These are phyloP conservation scores for Dissostichus mawsoni DNA, from an alignment of 2,113 vertebrate genomes.

Conservation along the genomic window DNA sequence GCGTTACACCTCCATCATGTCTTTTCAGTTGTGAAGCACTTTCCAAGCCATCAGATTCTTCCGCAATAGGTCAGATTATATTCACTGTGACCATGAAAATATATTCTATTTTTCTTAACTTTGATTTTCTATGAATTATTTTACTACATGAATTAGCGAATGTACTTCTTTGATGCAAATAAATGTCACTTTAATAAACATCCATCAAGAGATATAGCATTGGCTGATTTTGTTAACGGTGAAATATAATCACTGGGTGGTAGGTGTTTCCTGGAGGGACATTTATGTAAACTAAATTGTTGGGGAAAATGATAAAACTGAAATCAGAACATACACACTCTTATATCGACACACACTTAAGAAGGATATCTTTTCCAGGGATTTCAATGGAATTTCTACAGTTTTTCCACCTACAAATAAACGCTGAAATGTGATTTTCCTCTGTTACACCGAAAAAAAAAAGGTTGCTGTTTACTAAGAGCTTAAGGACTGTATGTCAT, in stretches of 20 bases:
- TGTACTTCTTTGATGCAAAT: constrained; percentile 74
- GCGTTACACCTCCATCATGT: constrained; percentile 37
- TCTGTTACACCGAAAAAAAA: not conserved
- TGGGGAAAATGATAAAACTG: not conserved
- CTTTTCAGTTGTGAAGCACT: constrained; percentile 66
- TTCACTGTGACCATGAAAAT: constrained; percentile 79
- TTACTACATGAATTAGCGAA: constrained; percentile 79
- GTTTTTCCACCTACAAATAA: too few species aligned
- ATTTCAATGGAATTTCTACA: too few species aligned
- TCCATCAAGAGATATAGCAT: constrained; percentile 37
- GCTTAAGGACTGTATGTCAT: constrained; percentile 26
- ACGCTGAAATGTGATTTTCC: not conserved
- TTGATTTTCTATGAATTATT: constrained; percentile 81
- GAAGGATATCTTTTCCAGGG: not conserved
- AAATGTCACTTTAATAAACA: constrained; percentile 67
- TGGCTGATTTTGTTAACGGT: constrained; percentile 25
- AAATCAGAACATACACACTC: not conserved
- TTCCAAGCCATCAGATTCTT: constrained; percentile 72
- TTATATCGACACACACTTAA: not conserved
- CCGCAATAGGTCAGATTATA: constrained; percentile 78
- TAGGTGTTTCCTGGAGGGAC: not conserved
- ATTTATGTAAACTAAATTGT: not conserved
- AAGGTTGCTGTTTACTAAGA: not conserved
- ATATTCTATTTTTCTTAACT: constrained; percentile 78
- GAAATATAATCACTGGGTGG: constrained; percentile 3